Evolutionary conservation across 2,113 vertebrate genomes (phyloP).

Genomic region (Daubentonia madagascariensis): DNA sequence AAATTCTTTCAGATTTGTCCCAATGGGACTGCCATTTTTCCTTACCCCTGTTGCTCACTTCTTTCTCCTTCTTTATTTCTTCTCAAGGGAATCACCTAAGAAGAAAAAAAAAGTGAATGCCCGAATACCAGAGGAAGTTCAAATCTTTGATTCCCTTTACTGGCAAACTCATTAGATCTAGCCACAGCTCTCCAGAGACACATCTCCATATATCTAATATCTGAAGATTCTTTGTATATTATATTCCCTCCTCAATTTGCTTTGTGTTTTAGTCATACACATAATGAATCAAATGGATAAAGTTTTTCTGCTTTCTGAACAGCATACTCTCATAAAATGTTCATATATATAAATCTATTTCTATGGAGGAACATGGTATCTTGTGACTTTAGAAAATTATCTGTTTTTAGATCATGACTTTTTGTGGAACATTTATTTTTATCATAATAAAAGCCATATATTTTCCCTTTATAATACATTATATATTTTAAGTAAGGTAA

Average conservation of each 20-base stretch:
- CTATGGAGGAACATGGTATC: not conserved
- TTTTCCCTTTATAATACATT: not conserved
- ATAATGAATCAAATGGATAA: not conserved
- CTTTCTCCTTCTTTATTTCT: not conserved
- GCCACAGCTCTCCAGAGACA: not conserved
- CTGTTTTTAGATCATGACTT: not conserved
- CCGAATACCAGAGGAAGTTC: not conserved
- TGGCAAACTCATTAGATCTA: not conserved
- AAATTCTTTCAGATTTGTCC: constrained; percentile 9
- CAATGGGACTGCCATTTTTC: not conserved
- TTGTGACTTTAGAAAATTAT: not conserved
- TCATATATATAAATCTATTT: not conserved
- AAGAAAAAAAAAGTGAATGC: not conserved
- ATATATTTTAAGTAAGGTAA: not conserved
- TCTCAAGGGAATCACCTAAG: not conserved
- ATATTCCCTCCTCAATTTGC: not conserved
- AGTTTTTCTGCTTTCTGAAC: not conserved
- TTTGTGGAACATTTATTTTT: not conserved
- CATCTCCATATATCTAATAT: no score
- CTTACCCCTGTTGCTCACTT: constrained; percentile 2
- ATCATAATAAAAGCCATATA: not conserved
- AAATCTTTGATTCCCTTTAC: not conserved
- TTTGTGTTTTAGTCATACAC: not conserved
- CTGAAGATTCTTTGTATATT: not conserved
- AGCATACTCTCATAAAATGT: not conserved